These are phyloP conservation scores for Glaucomys volans DNA, from an alignment of 2,113 vertebrate species.

Conservation along the genomic window DNA sequence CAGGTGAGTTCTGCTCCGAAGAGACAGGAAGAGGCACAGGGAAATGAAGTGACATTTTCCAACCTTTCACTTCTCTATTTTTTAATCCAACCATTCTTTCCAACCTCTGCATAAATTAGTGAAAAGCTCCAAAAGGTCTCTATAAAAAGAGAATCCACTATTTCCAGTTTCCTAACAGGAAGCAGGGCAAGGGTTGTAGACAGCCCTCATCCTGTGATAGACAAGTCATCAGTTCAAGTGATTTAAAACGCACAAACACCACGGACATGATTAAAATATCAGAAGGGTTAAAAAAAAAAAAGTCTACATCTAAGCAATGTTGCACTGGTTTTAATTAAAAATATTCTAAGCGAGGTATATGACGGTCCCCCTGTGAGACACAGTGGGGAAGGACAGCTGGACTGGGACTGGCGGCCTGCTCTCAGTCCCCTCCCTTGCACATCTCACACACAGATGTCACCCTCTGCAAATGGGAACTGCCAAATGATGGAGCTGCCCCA, in stretches of 20 bases:
- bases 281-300: not conserved
- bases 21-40: rapidly evolving
- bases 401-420: rapidly evolving
- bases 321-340: not conserved
- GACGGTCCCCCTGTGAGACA: not conserved
- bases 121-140: not conserved
- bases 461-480: not conserved
- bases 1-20: not conserved
- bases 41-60: not conserved
- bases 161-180: not conserved
- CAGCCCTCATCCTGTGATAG: not conserved
- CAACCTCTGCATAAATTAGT: not conserved
- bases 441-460: not conserved
- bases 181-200: not conserved
- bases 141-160: not conserved
- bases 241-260: not conserved
- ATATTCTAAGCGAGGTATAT: rapidly evolving
- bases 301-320: not conserved
- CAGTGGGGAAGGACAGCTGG: no score
- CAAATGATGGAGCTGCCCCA: no score
- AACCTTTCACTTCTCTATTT: not conserved
- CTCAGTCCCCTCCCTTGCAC: not conserved
- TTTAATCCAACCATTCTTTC: not conserved
- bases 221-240: not conserved
- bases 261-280: not conserved